Base-by-base conservation (phyloP, 2,797 vertebrate species). In the Aotus griseimembra region DNA sequence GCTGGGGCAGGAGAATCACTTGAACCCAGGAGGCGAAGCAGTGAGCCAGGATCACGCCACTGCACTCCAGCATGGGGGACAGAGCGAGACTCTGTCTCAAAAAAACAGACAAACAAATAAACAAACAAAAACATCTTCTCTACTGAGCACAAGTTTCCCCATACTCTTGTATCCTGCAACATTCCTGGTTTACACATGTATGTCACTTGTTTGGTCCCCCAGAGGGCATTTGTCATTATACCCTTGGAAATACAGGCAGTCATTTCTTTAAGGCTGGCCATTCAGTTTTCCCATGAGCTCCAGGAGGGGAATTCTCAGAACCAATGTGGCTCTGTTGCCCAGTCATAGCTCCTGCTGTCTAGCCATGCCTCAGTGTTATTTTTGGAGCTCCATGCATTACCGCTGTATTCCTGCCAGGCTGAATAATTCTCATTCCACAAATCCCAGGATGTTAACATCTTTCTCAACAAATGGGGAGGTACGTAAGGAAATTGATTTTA, bases 351-450 rank as follows among this genome's bases (percentile, higher is more conserved):
- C 15, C 75, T 67, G 33, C 89, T 84, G 77, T 94, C 48, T 75
- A 48, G 50, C 55, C 91, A 2, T 41, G 52, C 39, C 57, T 33
- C 11, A 4, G 52, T 88, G 93, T 44, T 96, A 70, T 92, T 97
- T 96, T 87, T 96, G 93, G 77, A 88, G 2, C 33, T 82, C 61
- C 12, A 10, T 33, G 67, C 6, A 0, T 76, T 91, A 90, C 76
- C 33, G 58, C 75, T 52, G 10, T 88, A 83, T 88, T 89, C 85
- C 61, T 89, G 64, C 83, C 93, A 57, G 48, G 83, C 64, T 93
- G 73, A 97, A 72, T 93, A 85, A 96, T 94, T 85, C 84, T 93
- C 85, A 48, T 87, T 94, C 88, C 73, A 92, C 76, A 93, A 94
- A 95, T 88, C 76, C 79, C 95, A 94, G 50, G 52, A 82, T 85